Conservation (phyloP, 2,797 vertebrate genomes). For the Heliangelus exortis region DNA sequence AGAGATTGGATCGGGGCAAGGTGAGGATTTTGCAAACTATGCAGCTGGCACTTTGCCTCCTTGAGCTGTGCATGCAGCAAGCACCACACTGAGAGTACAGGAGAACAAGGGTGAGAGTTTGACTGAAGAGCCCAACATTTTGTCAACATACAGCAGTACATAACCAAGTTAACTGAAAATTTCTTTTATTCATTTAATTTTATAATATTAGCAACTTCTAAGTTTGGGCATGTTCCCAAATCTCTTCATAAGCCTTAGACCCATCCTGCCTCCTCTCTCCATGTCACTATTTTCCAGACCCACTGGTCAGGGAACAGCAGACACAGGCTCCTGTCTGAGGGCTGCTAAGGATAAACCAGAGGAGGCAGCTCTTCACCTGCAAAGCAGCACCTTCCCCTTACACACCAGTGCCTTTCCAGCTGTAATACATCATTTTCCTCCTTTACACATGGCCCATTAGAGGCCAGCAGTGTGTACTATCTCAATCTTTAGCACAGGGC, state of each 20-base stretch:
- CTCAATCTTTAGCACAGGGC: background rate
- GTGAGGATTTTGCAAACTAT: background rate
- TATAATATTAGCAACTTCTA: background rate
- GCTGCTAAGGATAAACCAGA: background rate
- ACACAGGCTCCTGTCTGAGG: rapidly evolving
- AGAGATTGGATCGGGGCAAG: background rate
- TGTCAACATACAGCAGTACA: background rate
- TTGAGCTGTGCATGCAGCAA: background rate
- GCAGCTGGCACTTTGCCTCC: background rate
- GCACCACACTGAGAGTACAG: background rate
- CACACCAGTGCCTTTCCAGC: background rate
- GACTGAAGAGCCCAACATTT: background rate
- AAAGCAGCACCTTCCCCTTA: background rate
- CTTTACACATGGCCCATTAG: rapidly evolving
- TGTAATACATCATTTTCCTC: rapidly evolving
- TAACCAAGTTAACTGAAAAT: background rate
- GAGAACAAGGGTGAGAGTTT: background rate
- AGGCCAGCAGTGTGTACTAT: background rate
- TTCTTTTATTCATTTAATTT: background rate
- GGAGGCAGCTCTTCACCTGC: background rate
- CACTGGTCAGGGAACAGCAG: background rate
- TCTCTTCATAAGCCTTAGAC: background rate
- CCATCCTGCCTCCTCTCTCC: rapidly evolving
- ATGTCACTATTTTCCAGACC: background rate
- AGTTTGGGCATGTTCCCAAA: background rate